A percentile compares a stretch with the other conserved stretches of the same genome.
Conservation (phyloP, 1,140 invertebrate genomes). For the Drosophila burlai region DNA sequence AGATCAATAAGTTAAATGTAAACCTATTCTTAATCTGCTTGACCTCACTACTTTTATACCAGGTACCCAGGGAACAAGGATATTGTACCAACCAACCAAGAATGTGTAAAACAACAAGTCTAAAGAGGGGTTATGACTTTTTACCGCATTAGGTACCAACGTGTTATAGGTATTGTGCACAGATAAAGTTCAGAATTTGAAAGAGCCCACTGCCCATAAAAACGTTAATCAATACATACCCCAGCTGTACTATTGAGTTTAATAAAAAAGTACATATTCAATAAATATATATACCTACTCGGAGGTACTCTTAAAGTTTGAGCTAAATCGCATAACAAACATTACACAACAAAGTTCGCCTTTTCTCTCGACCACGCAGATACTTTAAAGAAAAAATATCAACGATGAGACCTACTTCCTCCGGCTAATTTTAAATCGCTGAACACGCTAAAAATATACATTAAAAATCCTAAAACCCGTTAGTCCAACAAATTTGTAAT, state of each 20-base stretch:
- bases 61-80: not conserved
- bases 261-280: not conserved
- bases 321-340: not conserved
- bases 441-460: too few relatives aligned
- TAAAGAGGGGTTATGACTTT: not conserved
- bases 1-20: not conserved
- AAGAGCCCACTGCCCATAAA: not conserved
- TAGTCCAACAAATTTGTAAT: not conserved
- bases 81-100: not conserved
- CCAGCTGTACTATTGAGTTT: not conserved
- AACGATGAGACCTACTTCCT: not conserved
- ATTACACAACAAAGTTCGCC: not conserved
- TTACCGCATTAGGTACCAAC: not conserved
- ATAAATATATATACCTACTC: not conserved
- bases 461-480: not conserved
- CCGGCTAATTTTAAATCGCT: too few relatives aligned
- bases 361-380: not conserved
- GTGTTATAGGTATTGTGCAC: not conserved
- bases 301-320: not conserved
- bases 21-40: not conserved
- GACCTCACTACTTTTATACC: not conserved
- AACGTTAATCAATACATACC: not conserved
- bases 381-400: not conserved
- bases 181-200: not conserved
- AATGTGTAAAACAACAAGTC: not conserved